A percentile compares a stretch with the other conserved stretches of the same genome.
These are phyloP conservation scores for Salvelinus fontinalis DNA, from an alignment of 2,113 vertebrate genomes.

Conservation along the genomic window DNA sequence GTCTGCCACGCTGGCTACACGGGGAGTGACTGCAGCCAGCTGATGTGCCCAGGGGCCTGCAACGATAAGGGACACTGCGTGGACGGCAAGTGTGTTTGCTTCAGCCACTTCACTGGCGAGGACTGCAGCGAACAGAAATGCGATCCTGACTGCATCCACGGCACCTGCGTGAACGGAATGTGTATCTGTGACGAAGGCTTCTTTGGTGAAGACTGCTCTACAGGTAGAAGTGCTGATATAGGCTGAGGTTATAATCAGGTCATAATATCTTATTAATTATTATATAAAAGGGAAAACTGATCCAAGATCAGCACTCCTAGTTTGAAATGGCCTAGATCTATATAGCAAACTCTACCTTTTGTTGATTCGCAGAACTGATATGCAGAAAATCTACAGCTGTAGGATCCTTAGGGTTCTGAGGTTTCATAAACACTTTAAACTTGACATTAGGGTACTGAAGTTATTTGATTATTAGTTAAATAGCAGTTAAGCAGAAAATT, in stretches of 20 bases:
- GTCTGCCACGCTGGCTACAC: slow-evolving; percentile 75
- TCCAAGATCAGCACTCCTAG: no score
- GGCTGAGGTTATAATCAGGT: no score
- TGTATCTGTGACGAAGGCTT: slow-evolving; percentile 85
- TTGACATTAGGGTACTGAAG: neutral
- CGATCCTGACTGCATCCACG: slow-evolving; percentile 71
- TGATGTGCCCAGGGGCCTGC: slow-evolving; percentile 78
- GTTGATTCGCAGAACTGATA: no score
- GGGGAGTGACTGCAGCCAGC: slow-evolving; percentile 76
- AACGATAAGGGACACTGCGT: slow-evolving; percentile 80
- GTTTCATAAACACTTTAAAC: neutral
- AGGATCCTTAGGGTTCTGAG: neutral
- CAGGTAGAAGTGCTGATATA: slow-evolving; percentile 67
- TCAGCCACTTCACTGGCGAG: slow-evolving; percentile 70
- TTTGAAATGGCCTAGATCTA: no score
- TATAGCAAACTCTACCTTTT: no score
- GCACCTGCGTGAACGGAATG: slow-evolving; percentile 59
- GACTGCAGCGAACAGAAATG: slow-evolving; percentile 82
- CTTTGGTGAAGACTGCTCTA: slow-evolving; percentile 80
- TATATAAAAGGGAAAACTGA: no score
- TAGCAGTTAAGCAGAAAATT: neutral
- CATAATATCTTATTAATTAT: no score
- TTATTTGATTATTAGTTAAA: no score
- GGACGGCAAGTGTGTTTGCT: slow-evolving; percentile 78
- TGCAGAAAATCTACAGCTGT: no score